Evolutionary conservation across 2,888 invertebrate genomes (phyloP).

Genomic region (Pseudococcus jackbeardsleyi): DNA sequence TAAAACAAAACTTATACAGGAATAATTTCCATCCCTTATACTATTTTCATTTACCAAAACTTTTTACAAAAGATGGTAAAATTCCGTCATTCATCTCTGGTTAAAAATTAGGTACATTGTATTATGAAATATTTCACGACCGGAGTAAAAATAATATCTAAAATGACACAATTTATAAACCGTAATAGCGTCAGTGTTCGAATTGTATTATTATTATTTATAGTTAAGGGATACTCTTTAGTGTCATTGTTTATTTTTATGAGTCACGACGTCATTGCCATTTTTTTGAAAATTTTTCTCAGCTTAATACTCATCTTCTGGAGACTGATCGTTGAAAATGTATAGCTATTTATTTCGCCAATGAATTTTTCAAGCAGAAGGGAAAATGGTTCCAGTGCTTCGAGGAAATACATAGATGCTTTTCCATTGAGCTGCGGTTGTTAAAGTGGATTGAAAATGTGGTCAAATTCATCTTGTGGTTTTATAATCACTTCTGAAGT

Average conservation of each 20-base stretch:
- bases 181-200: constrained; percentile 15
- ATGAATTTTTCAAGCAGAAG: background rate
- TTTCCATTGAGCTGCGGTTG: background rate
- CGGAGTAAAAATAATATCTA: background rate
- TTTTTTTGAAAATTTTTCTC: background rate
- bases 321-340: background rate
- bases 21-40: background rate
- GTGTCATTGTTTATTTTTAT: constrained; percentile 29
- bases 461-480: too few species aligned
- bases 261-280: background rate
- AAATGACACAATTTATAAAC: constrained; percentile 31
- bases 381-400: background rate
- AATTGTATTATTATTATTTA: constrained; percentile 38
- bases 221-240: constrained; percentile 23
- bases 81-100: background rate
- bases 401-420: background rate
- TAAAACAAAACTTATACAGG: background rate
- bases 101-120: constrained; percentile 22
- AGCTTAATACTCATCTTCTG: background rate
- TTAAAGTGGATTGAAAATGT: background rate
- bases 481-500: too few species aligned
- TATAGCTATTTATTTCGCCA: background rate
- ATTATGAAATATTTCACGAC: background rate
- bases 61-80: background rate
- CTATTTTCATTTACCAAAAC: background rate